Evolutionary conservation across 2,113 vertebrate genomes (phyloP), one percentile per base, ranked within the genome.

Genomic region (Sander vitreus): DNA sequence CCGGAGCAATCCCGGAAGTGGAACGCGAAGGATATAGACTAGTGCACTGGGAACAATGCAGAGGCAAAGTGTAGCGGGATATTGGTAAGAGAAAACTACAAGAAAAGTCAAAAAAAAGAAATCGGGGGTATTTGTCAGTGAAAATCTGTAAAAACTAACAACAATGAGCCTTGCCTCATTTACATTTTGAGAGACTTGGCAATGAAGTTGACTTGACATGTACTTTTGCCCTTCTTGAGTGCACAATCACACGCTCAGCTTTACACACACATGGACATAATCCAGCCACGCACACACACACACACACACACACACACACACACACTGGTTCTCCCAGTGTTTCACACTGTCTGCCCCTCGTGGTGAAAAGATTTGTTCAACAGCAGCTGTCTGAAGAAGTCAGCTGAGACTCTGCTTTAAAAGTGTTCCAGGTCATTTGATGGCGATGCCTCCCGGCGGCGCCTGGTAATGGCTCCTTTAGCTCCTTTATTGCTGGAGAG

Each of bases 371-470:
- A 89, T 93, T 89, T 90, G 85, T 78, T 88, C 84, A 76, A n/a
- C 74, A 92, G 88, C 93, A 93, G 92, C 93, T 92, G 92, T 93
- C 87, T 84, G 80, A 75, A 78, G 78, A 86, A 80, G 67, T 92
- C 93, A 82, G 72, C 89, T 86, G 92, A 93, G 92, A 93, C 90
- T 81, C 81, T 85, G 84, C 78, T 92, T 93, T 92, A 90, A 92
- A 92, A 81, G 83, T 77, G 93, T 94, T 94, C 88, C 89, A 88
- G 94, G 93, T 95, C 93, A 93, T 93, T 93, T 93, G 92, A 59
- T 89, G 84, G 85, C 45, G 85, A 91, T 90, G 85, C 78, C 89
- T 93, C 92, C 92, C 93, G 39, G 36, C 92, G 91, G 92, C 48
- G 83, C 77, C 73, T 21, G 27, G 60, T 92, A 95, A 95, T 94